A percentile compares a stretch with the other conserved stretches of the same genome.
These are phyloP conservation scores for Leptatherina wallacei DNA, from an alignment of 2,797 vertebrate species.

Conservation along the genomic window DNA sequence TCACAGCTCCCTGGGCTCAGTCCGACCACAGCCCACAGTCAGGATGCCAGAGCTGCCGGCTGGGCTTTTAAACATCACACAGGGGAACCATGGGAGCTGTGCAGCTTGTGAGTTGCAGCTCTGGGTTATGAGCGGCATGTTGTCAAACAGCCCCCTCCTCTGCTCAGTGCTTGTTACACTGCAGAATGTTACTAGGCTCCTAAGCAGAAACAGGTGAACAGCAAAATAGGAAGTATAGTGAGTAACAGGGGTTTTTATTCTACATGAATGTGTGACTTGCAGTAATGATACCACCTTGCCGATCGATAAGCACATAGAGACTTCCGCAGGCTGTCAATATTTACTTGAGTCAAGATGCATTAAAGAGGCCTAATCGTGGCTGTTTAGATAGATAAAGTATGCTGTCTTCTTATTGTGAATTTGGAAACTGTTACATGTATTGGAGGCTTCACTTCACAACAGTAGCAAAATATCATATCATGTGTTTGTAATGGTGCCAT, in stretches of 20 bases:
- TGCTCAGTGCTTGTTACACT: conserved; percentile 69
- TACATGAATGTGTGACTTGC: conserved; percentile 56
- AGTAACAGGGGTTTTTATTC: conserved; percentile 34
- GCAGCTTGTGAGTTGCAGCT: conserved; percentile 55
- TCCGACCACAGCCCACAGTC: conserved; percentile 73
- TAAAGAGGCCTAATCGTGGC: conserved; percentile 61
- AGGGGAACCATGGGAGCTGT: conserved; percentile 62
- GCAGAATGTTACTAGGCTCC: conserved; percentile 40
- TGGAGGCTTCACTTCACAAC: conserved; percentile 35
- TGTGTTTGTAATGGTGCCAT: not conserved
- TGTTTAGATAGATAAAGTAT: conserved; percentile 52
- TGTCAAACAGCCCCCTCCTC: conserved; percentile 79
- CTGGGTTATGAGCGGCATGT: conserved; percentile 43
- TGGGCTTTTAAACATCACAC: conserved; percentile 68
- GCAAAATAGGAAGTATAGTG: conserved; percentile 28
- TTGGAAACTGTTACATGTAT: conserved; percentile 62
- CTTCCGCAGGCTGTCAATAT: conserved; percentile 67
- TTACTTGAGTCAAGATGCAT: conserved; percentile 60
- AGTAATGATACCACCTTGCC: conserved; percentile 59
- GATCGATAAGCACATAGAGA: conserved; percentile 47
- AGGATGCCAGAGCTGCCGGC: conserved; percentile 62
- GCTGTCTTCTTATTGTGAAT: conserved; percentile 50
- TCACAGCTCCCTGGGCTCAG: conserved; percentile 72
- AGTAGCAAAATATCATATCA: conserved; percentile 1
- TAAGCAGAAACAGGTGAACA: conserved; percentile 47